These are phyloP conservation scores for Orchestes rusci DNA, from an alignment of 2,888 invertebrate genomes.

Conservation along the genomic window DNA sequence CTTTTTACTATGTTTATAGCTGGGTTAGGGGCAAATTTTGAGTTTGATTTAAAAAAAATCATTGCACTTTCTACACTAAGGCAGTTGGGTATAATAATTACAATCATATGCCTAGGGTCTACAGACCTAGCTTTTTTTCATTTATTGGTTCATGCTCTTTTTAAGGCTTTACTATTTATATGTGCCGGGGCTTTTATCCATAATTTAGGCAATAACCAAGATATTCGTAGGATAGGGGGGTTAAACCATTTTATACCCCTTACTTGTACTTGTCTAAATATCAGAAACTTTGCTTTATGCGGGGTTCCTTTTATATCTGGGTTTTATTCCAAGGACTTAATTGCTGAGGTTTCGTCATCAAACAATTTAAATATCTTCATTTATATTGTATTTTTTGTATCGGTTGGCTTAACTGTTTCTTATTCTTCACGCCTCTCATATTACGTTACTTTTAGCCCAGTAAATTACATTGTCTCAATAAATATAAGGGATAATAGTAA, in stretches of 20 bases:
- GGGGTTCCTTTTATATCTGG: conserved; percentile 45
- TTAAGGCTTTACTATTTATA: conserved; percentile 46
- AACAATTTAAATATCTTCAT: conserved; percentile 49
- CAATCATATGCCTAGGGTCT: conserved; percentile 44
- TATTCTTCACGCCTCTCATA: conserved; percentile 43
- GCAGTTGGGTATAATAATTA: conserved; percentile 66
- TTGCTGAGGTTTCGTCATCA: conserved; percentile 52
- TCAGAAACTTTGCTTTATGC: conserved; percentile 41
- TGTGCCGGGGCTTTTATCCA: conserved; percentile 23
- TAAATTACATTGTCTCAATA: conserved; percentile 43
- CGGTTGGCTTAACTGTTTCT: conserved; percentile 51
- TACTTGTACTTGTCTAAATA: conserved; percentile 21
- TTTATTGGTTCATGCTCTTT: conserved; percentile 51
- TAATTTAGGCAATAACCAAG: conserved; percentile 57
- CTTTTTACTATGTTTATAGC: conserved; percentile 56
- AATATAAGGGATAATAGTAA: conserved; percentile 41
- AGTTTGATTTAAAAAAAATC: conserved; percentile 69
- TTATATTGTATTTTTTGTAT: conserved; percentile 51
- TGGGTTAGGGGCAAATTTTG: conserved; percentile 55
- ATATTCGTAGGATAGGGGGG: conserved; percentile 56
- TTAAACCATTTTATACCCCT: background rate
- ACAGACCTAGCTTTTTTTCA: conserved; percentile 48
- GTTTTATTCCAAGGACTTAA: conserved; percentile 58
- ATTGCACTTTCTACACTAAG: conserved; percentile 67
- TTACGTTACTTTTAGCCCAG: conserved; percentile 48